Evolutionary conservation across 2,113 vertebrate genomes (phyloP), one percentile per base, ranked within the genome.

Genomic region (Triplophysa siluroides): DNA sequence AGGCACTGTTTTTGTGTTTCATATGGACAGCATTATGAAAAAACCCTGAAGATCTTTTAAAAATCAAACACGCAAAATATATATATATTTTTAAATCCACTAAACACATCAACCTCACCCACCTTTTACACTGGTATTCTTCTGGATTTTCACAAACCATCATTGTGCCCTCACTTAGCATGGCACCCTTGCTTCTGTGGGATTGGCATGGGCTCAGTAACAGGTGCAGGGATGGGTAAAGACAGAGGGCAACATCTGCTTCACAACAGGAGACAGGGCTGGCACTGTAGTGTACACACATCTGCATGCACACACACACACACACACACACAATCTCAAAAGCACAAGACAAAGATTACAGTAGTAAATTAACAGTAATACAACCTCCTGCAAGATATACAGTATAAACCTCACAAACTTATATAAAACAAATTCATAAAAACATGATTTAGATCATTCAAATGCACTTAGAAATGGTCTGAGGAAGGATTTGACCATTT

Each of bases 161-260:
- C 47, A 61, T 61, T 74, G 54, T 60, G 54, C 23, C 71, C 71
- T 43, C 54, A 43, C 29, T 58, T 58, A 41, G 70, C 70, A 72
- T 26, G 56, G 83, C 90, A 90, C 88, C 85, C 87, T 86, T 88
- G 87, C 84, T 89, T 84, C 84, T 87, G 87, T 87, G 88, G 86
- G 84, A 87, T 80, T 23, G 82, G 84, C 83, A 80, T 65, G 54
- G 43, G 24, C 45, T 58, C 26, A 19, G 21, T 56, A 58, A 61
- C 50, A 33, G 64, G 70, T 50, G 16, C 21, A 75, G 24, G 67
- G 23, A 69, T 85, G 26, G 71, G 2, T 76, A 78, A 78, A 89
- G 87, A 85, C 88, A 89, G 81, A 86, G 88, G 86, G 87, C 89
- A 91, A 91, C 89, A 91, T 92, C 90, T 92, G 89, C 86, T 91